Base-by-base conservation (phyloP, 2,113 vertebrate genomes). In the Amphiprion ocellaris region DNA sequence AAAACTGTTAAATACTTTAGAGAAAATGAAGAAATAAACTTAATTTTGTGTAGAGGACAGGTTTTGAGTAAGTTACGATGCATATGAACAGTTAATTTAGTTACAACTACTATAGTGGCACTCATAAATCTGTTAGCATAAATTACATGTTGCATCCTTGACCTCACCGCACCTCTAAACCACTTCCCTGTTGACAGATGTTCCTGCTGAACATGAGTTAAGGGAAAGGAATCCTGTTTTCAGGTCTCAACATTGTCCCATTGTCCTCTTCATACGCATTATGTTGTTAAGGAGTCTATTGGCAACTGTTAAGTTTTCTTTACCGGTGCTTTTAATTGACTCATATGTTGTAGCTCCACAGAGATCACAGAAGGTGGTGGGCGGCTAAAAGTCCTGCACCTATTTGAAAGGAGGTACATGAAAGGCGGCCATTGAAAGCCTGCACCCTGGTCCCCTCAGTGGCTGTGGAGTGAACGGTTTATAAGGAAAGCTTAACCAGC, bases 181-280 rank as follows among this genome's bases (percentile, higher is more conserved):
- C 65, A 21, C 54, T 47, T 47, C 30, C 3, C 28, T 50, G 64
- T 77, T 72, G 47, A 59, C 88, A 87, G 86, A 84, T 89, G 81
- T 80, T 86, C 64, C 14, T 8, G 28, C 49, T 59, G 59, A 81
- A 62, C 11, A 66, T 83, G 82, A 90, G 60, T 73, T 86, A 30
- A 52, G 61, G 47, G 75, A 79, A 87, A 88, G 77, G 86, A 91
- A 91, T 91, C 81, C 62, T 70, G 19, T 28, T 75, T 74, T 82
- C 49, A 33, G 58, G 81, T 77, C 79, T 69, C 53, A 67, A 69
- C 78, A 73, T 37, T 37, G 37, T 30, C 39, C 46, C 37, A 16
- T 77, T 68, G 17, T 67, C 61, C 26, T 47, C 0, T 67, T 68
- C 19, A 72, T 70, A 39, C 17, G 69, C 50, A 70, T 55, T 21